Percentiles rank a stretch among this genome's conserved stretches.
Evolutionary conservation across 2,797 vertebrate species (phyloP).

Genomic region (Tokudaia muenninki): DNA sequence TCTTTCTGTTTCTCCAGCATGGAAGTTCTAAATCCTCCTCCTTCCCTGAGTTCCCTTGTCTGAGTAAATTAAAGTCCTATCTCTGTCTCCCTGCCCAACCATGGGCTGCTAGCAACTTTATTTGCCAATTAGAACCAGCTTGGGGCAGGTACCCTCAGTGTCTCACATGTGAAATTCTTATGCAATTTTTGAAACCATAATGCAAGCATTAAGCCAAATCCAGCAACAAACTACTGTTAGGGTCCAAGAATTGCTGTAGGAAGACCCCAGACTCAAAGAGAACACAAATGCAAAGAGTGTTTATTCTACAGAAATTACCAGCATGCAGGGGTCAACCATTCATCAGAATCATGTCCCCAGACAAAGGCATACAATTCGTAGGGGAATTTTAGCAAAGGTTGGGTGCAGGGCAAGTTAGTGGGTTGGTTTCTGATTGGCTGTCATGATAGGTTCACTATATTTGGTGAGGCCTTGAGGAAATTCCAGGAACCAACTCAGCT

Average conservation of each 20-base stretch:
- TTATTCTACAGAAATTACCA: not conserved
- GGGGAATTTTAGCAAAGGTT: not conserved
- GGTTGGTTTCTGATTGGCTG: not conserved
- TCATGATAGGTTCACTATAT: too few relatives aligned
- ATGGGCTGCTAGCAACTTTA: not conserved
- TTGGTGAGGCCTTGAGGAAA: too few relatives aligned
- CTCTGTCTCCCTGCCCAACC: not conserved
- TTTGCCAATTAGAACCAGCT: not conserved
- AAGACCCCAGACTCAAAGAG: not conserved
- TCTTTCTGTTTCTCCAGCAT: not conserved
- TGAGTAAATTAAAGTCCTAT: not conserved
- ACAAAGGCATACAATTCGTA: not conserved
- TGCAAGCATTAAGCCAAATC: not conserved
- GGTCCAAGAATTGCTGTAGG: not conserved
- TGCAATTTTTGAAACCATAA: not conserved
- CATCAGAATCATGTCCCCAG: not conserved
- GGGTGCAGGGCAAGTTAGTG: not conserved
- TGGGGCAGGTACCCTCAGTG: not conserved
- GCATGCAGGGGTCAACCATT: not conserved
- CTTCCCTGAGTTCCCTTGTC: not conserved
- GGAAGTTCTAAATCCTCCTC: not conserved
- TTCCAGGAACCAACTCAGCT: too few relatives aligned
- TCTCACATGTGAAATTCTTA: not conserved
- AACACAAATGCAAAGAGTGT: not conserved
- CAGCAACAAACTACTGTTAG: not conserved